Percentiles rank a stretch among this genome's conserved stretches.
Evolutionary conservation across 2,888 invertebrate genomes (phyloP).

Genomic region (Resseliella maxima): DNA sequence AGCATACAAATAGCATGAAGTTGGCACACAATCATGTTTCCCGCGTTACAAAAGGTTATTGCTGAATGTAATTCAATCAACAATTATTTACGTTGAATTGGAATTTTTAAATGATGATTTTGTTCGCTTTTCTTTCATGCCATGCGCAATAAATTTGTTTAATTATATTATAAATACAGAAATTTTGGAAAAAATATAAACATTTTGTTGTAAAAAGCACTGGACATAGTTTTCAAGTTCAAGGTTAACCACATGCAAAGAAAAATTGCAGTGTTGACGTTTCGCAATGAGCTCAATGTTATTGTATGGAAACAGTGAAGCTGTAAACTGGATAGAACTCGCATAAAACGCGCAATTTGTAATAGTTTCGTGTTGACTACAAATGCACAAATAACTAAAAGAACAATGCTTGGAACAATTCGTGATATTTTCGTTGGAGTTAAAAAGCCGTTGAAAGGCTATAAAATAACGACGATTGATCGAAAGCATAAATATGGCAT

Average conservation of each 20-base stretch:
- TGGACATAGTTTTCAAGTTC: not conserved
- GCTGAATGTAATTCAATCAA: too few relatives aligned
- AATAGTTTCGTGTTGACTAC: not conserved
- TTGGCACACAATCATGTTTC: not conserved
- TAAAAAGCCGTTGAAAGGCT: conserved; percentile 64
- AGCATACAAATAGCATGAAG: not conserved
- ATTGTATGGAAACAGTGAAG: not conserved
- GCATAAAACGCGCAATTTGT: not conserved
- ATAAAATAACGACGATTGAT: conserved; percentile 66
- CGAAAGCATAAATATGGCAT: conserved; percentile 65
- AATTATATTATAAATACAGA: too few relatives aligned
- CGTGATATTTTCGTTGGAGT: conserved; percentile 56
- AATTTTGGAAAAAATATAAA: too few relatives aligned
- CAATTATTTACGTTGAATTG: not conserved
- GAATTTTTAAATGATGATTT: not conserved
- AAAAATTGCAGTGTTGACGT: conserved; percentile 46
- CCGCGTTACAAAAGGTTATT: too few relatives aligned
- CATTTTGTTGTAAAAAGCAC: not conserved
- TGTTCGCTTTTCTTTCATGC: too few relatives aligned
- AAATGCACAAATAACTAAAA: not conserved
- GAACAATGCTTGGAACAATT: conserved; percentile 39
- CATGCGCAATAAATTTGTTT: too few relatives aligned
- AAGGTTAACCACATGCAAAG: conserved; percentile 39
- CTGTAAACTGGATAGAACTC: not conserved
- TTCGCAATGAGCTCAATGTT: not conserved